Conservation (phyloP, 2,888 invertebrate species). For the Epinotia brunnichana region DNA sequence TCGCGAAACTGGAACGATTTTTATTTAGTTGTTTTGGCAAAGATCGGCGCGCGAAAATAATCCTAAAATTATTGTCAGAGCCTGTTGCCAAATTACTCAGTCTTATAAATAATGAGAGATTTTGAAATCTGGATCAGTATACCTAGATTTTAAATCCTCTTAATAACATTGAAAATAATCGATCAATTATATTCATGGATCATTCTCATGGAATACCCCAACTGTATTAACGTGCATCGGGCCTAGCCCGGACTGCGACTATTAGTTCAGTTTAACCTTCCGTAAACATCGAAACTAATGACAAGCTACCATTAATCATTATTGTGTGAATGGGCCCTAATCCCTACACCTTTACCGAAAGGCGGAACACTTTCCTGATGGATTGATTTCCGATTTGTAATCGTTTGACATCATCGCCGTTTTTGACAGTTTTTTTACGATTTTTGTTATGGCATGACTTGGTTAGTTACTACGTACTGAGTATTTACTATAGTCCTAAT, state of each 20-base stretch:
- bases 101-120: neutral
- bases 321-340: conserved; percentile 31
- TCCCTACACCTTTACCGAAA: conserved; percentile 26
- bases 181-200: too few species aligned
- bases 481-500: neutral
- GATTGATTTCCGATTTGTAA: conserved; percentile 37
- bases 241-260: neutral
- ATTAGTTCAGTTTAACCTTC: conserved; percentile 28
- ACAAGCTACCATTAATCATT: conserved; percentile 35
- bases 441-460: conserved; percentile 6
- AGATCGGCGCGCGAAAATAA: conserved; percentile 10
- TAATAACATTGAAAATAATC: neutral
- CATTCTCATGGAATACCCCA: too few species aligned
- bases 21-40: conserved; percentile 33
- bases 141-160: neutral
- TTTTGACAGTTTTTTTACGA: conserved; percentile 19
- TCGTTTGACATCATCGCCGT: conserved; percentile 11
- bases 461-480: neutral
- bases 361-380: conserved; percentile 23
- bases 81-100: conserved; percentile 18
- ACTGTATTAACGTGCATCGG: too few species aligned
- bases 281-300: conserved; percentile 22
- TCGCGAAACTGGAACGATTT: neutral
- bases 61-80: neutral
- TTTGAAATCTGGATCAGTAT: neutral